These are phyloP conservation scores for Gadopsis marmoratus DNA, from an alignment of 2,797 vertebrate genomes.

Conservation along the genomic window DNA sequence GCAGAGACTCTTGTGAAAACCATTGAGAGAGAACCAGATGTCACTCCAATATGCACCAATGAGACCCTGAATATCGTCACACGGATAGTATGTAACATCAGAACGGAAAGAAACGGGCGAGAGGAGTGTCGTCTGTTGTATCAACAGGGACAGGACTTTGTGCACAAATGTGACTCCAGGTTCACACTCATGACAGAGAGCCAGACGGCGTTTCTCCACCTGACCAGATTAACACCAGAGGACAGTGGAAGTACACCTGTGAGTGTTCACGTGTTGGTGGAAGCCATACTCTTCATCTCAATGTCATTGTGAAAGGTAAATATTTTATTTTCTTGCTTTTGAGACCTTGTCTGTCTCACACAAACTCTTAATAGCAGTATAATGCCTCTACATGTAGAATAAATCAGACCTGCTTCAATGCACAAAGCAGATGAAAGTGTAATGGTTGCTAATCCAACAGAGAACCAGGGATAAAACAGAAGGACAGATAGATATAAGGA, in stretches of 20 bases:
- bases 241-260: slow-evolving; percentile 50
- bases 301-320: slow-evolving; percentile 38
- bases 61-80: background rate
- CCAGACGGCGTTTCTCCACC: slow-evolving; percentile 24
- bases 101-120: background rate
- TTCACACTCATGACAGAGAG: slow-evolving; percentile 15
- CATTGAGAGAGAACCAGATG: background rate
- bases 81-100: slow-evolving; percentile 11
- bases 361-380: background rate
- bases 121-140: background rate
- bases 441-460: background rate
- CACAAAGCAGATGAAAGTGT: background rate
- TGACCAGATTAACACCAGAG: slow-evolving; percentile 32
- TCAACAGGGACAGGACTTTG: background rate
- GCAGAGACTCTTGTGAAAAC: slow-evolving; percentile 37
- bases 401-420: too few relatives aligned
- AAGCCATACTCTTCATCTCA: accelerated
- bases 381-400: background rate
- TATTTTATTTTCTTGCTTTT: background rate
- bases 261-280: background rate
- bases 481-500: too few relatives aligned
- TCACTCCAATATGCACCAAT: background rate
- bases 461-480: background rate
- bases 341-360: background rate
- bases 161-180: slow-evolving; percentile 32